These are phyloP conservation scores for Brachyptera putata DNA, from an alignment of 2,888 invertebrate species.

Conservation along the genomic window DNA sequence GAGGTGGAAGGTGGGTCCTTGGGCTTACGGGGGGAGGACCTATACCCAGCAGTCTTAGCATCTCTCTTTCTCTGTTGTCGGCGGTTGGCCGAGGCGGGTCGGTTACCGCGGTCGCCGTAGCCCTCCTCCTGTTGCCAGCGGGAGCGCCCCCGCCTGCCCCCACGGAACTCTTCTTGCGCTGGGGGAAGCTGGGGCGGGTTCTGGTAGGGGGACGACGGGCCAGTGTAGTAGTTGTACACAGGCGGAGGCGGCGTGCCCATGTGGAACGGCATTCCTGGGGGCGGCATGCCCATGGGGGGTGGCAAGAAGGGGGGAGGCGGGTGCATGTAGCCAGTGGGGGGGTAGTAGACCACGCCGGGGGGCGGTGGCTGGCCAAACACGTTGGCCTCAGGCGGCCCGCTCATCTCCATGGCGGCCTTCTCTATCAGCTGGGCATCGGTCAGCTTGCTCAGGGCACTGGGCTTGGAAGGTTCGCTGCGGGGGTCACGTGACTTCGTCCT, in stretches of 20 bases:
- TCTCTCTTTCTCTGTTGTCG: no score
- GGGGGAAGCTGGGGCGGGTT: no score
- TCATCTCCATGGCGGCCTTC: conserved; percentile 53
- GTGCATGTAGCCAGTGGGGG: not conserved
- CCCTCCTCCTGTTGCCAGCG: no score
- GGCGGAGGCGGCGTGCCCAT: not conserved
- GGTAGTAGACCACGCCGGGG: not conserved
- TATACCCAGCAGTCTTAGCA: no score
- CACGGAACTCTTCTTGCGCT: no score
- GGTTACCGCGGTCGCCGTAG: no score
- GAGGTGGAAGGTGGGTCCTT: no score
- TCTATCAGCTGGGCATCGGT: conserved; percentile 54
- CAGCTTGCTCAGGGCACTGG: conserved; percentile 45
- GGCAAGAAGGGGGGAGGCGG: not conserved
- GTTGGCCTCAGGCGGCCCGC: not conserved
- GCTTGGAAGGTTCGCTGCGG: not conserved
- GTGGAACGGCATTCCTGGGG: not conserved
- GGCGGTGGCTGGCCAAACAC: not conserved
- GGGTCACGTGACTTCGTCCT: not conserved
- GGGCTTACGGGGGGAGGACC: no score
- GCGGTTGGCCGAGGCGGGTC: no score
- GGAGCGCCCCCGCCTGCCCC: no score
- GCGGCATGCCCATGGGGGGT: not conserved
- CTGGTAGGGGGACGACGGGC: no score
- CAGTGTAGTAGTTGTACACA: no score